phyloP scores from a whole-genome alignment of 2,113 vertebrate species.

The Ceyx margarethae region DNA sequence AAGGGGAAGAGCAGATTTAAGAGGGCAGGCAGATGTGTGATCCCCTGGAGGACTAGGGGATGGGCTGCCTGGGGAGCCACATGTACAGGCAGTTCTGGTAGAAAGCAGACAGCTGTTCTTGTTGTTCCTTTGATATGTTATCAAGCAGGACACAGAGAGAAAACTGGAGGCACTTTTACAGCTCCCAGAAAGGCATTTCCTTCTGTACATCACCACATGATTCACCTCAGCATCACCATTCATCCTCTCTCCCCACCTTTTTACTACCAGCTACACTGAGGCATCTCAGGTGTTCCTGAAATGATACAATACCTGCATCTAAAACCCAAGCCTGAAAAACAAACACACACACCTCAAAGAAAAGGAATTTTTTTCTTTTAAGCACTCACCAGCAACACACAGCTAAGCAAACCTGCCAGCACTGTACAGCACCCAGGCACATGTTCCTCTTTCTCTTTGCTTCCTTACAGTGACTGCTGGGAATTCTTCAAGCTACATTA shows the following conservation, averaged over 20 bases:
- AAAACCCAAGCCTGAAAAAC: background rate
- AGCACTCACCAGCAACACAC: background rate
- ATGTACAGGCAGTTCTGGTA: background rate
- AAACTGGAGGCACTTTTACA: background rate
- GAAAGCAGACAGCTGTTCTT: background rate
- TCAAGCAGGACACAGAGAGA: background rate
- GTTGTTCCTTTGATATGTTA: background rate
- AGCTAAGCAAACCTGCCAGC: background rate
- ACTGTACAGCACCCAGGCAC: background rate
- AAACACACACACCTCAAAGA: background rate
- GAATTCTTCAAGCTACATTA: background rate
- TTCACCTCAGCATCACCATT: background rate
- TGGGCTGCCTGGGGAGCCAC: background rate
- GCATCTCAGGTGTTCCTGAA: background rate
- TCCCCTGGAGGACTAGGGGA: background rate
- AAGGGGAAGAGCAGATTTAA: background rate
- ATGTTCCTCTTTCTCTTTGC: fast-evolving
- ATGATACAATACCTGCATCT: fast-evolving
- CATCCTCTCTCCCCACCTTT: background rate
- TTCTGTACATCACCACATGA: background rate
- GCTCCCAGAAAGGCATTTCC: background rate
- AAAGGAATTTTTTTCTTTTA: background rate
- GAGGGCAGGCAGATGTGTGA: background rate
- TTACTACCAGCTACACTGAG: background rate
- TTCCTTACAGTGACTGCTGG: background rate